These are phyloP conservation scores for Rhynchonema sp. DNA, from an alignment of 2,888 invertebrate genomes.

Conservation along the genomic window DNA sequence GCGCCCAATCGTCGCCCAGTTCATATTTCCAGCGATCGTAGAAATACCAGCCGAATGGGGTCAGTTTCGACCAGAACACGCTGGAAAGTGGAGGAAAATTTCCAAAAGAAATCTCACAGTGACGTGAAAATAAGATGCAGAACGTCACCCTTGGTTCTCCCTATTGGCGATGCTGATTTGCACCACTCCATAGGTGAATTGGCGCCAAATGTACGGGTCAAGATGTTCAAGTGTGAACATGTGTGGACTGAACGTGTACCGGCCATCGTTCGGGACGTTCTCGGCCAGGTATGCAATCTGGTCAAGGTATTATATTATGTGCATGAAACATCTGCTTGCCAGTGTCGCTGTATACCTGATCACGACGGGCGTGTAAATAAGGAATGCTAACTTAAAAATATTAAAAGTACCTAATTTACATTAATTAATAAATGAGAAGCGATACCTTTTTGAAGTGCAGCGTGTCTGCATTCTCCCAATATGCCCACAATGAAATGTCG, in stretches of 20 bases:
- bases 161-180: background rate
- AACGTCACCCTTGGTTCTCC: background rate
- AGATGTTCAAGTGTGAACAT: background rate
- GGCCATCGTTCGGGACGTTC: constrained; percentile 4
- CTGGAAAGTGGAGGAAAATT: background rate
- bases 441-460: background rate
- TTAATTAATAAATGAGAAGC: background rate
- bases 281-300: background rate
- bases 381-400: too few species aligned
- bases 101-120: background rate
- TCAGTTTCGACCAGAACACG: constrained; percentile 62
- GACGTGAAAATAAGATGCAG: background rate
- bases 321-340: too few species aligned
- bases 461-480: constrained; percentile 3
- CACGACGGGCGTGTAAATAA: too few species aligned
- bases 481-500: constrained; percentile 5
- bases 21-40: constrained; percentile 61
- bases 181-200: background rate
- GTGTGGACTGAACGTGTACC: constrained; percentile 7
- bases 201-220: background rate
- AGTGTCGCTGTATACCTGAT: too few species aligned
- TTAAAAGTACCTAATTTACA: too few species aligned
- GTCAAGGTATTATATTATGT: too few species aligned
- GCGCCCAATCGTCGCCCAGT: constrained; percentile 59
- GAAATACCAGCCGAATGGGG: constrained; percentile 81